Percentiles rank a stretch among this genome's conserved stretches.
Evolutionary conservation across 1,140 invertebrate species (phyloP).

Genomic region (Plectrocnemia conspersa): DNA sequence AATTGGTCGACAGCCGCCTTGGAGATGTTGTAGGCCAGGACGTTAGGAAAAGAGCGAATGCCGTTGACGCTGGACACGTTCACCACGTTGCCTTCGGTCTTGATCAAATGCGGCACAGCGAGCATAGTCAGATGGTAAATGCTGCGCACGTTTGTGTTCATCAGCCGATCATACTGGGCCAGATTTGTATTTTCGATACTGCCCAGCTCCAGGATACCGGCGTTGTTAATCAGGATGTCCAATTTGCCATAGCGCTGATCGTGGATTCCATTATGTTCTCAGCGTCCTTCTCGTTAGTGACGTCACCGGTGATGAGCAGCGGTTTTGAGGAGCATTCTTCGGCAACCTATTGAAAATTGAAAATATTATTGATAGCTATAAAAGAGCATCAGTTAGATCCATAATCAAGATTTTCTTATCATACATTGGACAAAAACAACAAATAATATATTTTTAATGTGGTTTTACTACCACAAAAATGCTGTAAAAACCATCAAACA

Average conservation of each 20-base stretch:
- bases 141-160: conserved; percentile 70
- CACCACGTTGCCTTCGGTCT: conserved; percentile 69
- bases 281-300: conserved; percentile 61
- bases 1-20: conserved; percentile 80
- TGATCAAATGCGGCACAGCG: conserved; percentile 66
- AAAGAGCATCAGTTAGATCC: no score
- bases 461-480: no score
- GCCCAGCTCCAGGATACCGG: conserved; percentile 67
- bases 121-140: conserved; percentile 71
- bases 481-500: no score
- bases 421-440: no score
- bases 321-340: conserved; percentile 55
- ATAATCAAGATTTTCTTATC: no score
- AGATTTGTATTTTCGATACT: conserved; percentile 68
- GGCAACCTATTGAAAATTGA: conserved; percentile 59
- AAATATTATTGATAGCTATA: no score
- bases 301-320: conserved; percentile 56
- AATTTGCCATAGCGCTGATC: conserved; percentile 56
- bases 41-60: conserved; percentile 62
- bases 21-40: conserved; percentile 71
- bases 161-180: conserved; percentile 67
- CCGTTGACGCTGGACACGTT: conserved; percentile 80
- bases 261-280: conserved; percentile 57
- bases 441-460: no score
- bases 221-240: conserved; percentile 76